Evolutionary conservation across 2,113 vertebrate species (phyloP), one percentile per base, ranked within the genome.

Genomic region (Pseudorhombus dupliciocellatus): DNA sequence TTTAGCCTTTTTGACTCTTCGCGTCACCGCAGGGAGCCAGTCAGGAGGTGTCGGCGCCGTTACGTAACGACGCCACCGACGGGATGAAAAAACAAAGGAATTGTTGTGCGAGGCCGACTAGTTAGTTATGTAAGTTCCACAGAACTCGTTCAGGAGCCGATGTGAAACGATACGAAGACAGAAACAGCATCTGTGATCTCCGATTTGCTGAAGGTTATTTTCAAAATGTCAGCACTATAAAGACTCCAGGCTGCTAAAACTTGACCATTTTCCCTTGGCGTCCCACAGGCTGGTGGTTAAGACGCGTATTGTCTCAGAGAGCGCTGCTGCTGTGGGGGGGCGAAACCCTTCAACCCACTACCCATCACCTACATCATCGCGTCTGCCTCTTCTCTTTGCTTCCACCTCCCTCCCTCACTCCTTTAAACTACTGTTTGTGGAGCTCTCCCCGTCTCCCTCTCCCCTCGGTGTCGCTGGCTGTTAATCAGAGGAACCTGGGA

Each of bases 1-100:
- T 79, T 88, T 66, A 66, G 78, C 60, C 68, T 53, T 51, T 77
- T 73, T 42, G 34, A 77, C 73, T 80, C 61, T 53, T 64, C 28
- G 26, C 55, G 16, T 73, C 54, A 4, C 46, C 4, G n/a, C 4
- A 5, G 31, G 44, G 61, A 59, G 48, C 46, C 11, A 63, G 66
- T 62, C 72, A 77, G 55, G 53, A 63, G 51, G 56, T 55, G 66
- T 75, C 64, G 53, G 24, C 40, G 1, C 14, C 26, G 9, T 85
- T 79, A 84, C 15, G 12, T 69, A 85, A 90, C 20, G 0, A 44
- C 11, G 55, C 74, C 7, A 59, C 28, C 8, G 16, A 28, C 7
- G 6, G 22, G 66, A 70, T 46, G 28, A 84, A 20, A 20, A 73
- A 80, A 73, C 67, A 67, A 37, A 18, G 25, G 70, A 51, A 63